Conservation (phyloP, 92 coral and sea anemone species). For the Porites lobata region DNA sequence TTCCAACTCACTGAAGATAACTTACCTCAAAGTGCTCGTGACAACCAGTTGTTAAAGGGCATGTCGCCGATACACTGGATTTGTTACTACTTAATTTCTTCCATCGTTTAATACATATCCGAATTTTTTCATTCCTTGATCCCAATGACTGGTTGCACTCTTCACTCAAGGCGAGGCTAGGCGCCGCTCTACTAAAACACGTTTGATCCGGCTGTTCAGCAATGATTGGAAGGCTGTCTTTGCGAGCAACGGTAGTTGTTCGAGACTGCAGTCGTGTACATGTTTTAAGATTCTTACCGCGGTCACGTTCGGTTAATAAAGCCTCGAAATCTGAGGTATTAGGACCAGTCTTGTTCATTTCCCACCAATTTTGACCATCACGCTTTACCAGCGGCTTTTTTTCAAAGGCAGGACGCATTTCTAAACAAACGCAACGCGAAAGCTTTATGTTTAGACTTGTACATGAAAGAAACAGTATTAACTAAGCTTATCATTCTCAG, state of each 20-base stretch:
- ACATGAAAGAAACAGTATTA: not conserved
- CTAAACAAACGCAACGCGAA: not conserved
- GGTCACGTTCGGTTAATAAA: conserved; percentile 26
- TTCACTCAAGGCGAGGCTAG: not conserved
- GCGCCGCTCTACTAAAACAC: not conserved
- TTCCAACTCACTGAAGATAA: not conserved
- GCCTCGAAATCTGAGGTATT: not conserved
- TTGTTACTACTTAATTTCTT: conserved; percentile 20
- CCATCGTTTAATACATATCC: conserved; percentile 32
- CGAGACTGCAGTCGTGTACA: conserved; percentile 26
- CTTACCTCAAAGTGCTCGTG: conserved; percentile 39
- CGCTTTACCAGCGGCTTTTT: conserved; percentile 36
- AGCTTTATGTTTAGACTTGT: not conserved
- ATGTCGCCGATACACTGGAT: not conserved
- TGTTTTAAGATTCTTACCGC: conserved; percentile 16
- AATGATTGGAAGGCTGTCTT: conserved; percentile 39
- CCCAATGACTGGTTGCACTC: conserved; percentile 11
- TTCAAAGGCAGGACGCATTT: conserved; percentile 39
- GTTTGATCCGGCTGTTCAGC: conserved; percentile 7
- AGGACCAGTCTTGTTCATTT: conserved; percentile 4
- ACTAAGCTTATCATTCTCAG: not conserved
- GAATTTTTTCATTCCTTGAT: conserved; percentile 15
- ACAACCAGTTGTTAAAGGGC: not conserved
- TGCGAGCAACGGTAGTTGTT: not conserved
- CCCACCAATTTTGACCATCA: conserved; percentile 29